Percentiles rank a stretch among this genome's conserved stretches.
Evolutionary conservation across 2,888 invertebrate species (phyloP).

Genomic region (Apamea epomidion): DNA sequence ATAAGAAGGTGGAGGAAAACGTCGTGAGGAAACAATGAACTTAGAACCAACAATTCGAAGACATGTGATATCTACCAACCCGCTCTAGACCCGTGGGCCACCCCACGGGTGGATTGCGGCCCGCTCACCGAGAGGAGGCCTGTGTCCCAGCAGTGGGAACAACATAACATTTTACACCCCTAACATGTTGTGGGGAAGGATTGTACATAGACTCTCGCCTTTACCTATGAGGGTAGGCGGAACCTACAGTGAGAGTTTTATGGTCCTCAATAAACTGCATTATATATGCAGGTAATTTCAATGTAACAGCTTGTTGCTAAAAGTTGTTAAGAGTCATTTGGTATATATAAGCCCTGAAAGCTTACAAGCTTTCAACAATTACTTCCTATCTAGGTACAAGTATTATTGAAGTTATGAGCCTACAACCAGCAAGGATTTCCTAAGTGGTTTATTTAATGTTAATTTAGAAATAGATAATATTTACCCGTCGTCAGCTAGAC

Average conservation of each 20-base stretch:
- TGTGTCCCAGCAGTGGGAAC: too few species aligned
- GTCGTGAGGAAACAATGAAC: too few species aligned
- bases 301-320: background rate
- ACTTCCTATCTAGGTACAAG: constrained; percentile 10
- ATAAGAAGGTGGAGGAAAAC: too few species aligned
- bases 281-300: too few species aligned
- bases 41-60: too few species aligned
- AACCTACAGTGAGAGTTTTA: background rate
- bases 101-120: too few species aligned
- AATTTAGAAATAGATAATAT: constrained; percentile 12
- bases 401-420: background rate
- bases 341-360: constrained; percentile 22
- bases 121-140: too few species aligned
- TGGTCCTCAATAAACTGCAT: background rate
- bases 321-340: background rate
- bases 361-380: constrained; percentile 4
- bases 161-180: too few species aligned
- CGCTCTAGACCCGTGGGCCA: too few species aligned
- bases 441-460: background rate
- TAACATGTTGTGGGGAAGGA: too few species aligned
- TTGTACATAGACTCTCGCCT: background rate
- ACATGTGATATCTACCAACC: too few species aligned
- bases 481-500: constrained; percentile 16
- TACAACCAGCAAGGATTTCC: background rate
- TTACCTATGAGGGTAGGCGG: background rate